Percentiles rank a stretch among this genome's conserved stretches.
These are phyloP conservation scores for Globodera rostochiensis DNA, from an alignment of 1,140 invertebrate species.

Conservation along the genomic window DNA sequence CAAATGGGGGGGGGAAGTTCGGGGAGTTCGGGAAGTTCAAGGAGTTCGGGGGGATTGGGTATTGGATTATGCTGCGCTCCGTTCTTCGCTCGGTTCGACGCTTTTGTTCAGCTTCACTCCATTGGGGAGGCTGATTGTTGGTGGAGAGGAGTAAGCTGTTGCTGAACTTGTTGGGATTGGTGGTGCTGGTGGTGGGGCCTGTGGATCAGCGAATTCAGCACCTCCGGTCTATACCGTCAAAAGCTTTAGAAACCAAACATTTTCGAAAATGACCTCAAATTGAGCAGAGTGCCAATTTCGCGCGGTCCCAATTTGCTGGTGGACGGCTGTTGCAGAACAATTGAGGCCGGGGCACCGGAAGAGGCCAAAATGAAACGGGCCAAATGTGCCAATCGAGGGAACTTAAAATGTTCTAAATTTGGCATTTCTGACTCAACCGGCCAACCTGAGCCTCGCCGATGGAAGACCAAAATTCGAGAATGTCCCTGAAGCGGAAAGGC, in stretches of 20 bases:
- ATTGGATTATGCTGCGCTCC: not conserved
- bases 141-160: not conserved
- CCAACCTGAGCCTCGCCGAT: conserved; percentile 38
- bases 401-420: not conserved
- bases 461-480: conserved; percentile 52
- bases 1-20: not conserved
- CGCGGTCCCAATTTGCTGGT: conserved; percentile 19
- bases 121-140: not conserved
- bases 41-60: too few species aligned
- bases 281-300: conserved; percentile 49
- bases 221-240: conserved; percentile 36
- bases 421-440: not conserved
- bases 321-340: conserved; percentile 35
- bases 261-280: conserved; percentile 34
- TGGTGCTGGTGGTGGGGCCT: conserved; percentile 4
- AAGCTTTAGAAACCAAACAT: not conserved
- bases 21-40: too few species aligned
- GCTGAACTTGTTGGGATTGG: not conserved
- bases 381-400: conserved; percentile 37
- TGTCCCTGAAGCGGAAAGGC: conserved; percentile 40
- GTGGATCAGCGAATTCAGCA: conserved; percentile 40
- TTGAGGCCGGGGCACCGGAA: conserved; percentile 33
- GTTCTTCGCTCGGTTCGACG: not conserved
- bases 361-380: conserved; percentile 45
- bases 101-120: not conserved